phyloP scores from a whole-genome alignment of 2,888 invertebrate species.

The Netelia melanura region DNA sequence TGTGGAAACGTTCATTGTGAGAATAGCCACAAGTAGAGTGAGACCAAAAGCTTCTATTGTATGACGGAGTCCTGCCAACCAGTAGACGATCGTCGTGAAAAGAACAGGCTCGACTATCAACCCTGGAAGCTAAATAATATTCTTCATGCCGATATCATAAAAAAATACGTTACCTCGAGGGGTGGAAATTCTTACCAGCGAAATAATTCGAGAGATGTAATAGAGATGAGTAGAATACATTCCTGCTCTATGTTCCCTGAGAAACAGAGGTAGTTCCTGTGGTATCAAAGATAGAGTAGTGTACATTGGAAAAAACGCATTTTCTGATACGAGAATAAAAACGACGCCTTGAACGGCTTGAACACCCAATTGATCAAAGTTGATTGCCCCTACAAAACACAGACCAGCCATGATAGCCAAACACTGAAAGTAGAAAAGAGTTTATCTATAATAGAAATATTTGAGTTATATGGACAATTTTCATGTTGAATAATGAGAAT shows the following conservation, averaged over 20 bases:
- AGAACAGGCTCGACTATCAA: constrained; percentile 93
- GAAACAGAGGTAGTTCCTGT: constrained; percentile 91
- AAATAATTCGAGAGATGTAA: constrained; percentile 92
- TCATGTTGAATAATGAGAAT: too few species aligned
- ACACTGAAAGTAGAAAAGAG: constrained; percentile 80
- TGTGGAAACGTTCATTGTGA: constrained; percentile 94
- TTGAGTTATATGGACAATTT: neutral
- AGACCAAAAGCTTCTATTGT: constrained; percentile 89
- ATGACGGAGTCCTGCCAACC: constrained; percentile 92
- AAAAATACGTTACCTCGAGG: too few species aligned
- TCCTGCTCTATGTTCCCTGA: constrained; percentile 93
- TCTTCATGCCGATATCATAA: neutral
- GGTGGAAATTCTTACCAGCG: constrained; percentile 88
- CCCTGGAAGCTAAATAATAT: constrained; percentile 90
- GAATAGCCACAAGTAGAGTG: constrained; percentile 89
- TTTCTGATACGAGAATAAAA: constrained; percentile 95
- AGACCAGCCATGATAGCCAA: constrained; percentile 92
- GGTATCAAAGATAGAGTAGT: constrained; percentile 94
- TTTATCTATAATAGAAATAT: too few species aligned
- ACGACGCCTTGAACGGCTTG: constrained; percentile 95
- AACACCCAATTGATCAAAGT: constrained; percentile 92
- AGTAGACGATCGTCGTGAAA: constrained; percentile 94
- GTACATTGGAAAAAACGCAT: constrained; percentile 96
- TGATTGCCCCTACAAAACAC: constrained; percentile 92
- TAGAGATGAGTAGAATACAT: constrained; percentile 93